Evolutionary conservation across 2,797 vertebrate species (phyloP).

Genomic region (Gymnothorax reevesii): DNA sequence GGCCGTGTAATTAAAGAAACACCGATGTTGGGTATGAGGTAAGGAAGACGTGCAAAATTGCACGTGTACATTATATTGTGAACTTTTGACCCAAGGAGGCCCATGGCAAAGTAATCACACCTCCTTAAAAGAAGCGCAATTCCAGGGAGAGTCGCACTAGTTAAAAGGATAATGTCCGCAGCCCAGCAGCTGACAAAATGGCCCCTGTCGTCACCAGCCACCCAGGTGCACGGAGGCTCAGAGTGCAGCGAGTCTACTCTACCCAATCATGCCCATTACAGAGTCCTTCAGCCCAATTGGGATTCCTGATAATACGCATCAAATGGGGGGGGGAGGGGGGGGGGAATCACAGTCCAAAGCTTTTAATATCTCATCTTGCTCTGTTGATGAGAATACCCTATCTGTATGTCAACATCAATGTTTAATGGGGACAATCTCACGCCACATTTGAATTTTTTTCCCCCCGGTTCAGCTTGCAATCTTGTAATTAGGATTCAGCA

Average conservation of each 20-base stretch:
- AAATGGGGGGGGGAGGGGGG: background rate
- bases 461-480: background rate
- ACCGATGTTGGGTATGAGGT: background rate
- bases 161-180: too few species aligned
- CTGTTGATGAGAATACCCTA: background rate
- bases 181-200: too few species aligned
- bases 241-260: background rate
- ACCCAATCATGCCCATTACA: background rate
- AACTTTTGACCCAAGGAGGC: background rate
- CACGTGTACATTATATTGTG: too few species aligned
- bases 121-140: too few species aligned
- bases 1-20: background rate
- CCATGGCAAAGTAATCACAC: too few species aligned
- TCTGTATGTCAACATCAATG: slow-evolving; percentile 5
- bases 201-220: too few species aligned
- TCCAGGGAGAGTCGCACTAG: too few species aligned
- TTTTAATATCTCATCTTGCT: background rate
- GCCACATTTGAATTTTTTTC: background rate
- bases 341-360: slow-evolving; percentile 8
- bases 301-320: background rate
- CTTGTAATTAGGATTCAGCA: background rate
- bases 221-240: background rate
- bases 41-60: background rate
- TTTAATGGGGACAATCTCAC: background rate
- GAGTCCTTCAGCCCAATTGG: background rate